A percentile compares a stretch with the other conserved stretches of the same genome.
These are phyloP conservation scores for Drosophila trichaetosa DNA, from an alignment of 2,888 invertebrate species.

Conservation along the genomic window DNA sequence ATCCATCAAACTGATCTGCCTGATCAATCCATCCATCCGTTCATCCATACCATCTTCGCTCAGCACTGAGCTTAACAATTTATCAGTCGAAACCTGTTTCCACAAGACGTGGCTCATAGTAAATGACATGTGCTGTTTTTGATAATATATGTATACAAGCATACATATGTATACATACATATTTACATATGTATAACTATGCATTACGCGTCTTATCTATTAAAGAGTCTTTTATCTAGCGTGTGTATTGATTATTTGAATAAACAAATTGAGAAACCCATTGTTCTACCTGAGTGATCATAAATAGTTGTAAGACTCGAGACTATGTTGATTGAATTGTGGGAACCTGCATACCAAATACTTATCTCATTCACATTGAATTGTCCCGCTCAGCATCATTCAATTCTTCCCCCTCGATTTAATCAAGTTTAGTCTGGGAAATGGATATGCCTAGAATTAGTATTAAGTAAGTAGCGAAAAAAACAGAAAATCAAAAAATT, in stretches of 20 bases:
- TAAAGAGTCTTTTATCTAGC: conserved; percentile 17
- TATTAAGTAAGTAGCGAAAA: background rate
- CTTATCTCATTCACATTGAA: conserved; percentile 5
- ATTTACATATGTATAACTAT: background rate
- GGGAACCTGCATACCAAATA: conserved; percentile 18
- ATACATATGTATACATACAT: background rate
- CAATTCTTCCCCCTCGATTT: conserved; percentile 7
- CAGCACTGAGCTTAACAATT: background rate
- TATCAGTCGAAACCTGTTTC: conserved; percentile 9
- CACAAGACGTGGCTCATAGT: background rate
- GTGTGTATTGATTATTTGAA: background rate
- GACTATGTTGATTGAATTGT: conserved; percentile 7
- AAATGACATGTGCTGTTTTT: background rate
- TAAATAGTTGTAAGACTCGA: background rate
- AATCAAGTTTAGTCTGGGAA: conserved; percentile 29
- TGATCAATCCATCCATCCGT: background rate
- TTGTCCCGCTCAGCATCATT: background rate
- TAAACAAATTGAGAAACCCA: background rate
- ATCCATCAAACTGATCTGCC: background rate
- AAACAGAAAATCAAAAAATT: background rate
- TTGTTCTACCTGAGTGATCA: conserved; percentile 25
- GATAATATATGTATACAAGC: background rate
- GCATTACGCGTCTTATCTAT: conserved; percentile 19
- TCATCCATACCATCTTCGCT: background rate
- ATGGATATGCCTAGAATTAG: conserved; percentile 18